Evolutionary conservation across 2,797 vertebrate genomes (phyloP).

Genomic region (Sebastes elongatus): DNA sequence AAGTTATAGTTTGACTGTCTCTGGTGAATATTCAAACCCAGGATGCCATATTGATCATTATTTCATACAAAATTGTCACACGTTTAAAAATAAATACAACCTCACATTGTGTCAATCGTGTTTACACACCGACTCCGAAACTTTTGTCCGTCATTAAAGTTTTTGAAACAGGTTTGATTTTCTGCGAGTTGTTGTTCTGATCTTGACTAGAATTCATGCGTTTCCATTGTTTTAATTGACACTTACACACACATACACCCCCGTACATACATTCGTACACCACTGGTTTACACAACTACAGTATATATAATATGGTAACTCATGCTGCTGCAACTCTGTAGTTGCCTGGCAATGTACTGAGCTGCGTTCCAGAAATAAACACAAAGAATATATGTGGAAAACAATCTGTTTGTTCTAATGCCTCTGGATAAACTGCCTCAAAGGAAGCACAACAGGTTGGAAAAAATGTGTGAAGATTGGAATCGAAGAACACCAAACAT

Average conservation of each 20-base stretch:
- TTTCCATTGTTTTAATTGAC: neutral
- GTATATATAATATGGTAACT: neutral
- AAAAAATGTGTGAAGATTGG: neutral
- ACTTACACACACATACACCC: too few relatives aligned
- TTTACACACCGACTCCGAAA: too few relatives aligned
- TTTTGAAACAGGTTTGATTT: too few relatives aligned
- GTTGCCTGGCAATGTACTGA: constrained; percentile 62
- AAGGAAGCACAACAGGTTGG: neutral
- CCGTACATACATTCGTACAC: neutral
- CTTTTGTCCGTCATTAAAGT: too few relatives aligned
- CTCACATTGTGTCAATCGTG: too few relatives aligned
- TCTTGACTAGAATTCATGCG: neutral
- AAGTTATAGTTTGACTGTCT: neutral
- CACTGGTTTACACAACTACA: constrained; percentile 1
- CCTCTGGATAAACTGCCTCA: neutral
- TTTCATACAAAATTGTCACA: neutral
- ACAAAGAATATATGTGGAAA: neutral
- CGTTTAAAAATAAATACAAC: too few relatives aligned
- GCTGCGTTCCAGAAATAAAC: constrained; percentile 55
- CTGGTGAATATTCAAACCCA: neutral
- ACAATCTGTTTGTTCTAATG: neutral
- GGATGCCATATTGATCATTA: neutral
- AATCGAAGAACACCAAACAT: neutral
- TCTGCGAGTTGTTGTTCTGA: neutral
- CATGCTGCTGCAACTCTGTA: neutral